phyloP scores from a whole-genome alignment of 2,888 invertebrate species.

The Campaea margaritaria region DNA sequence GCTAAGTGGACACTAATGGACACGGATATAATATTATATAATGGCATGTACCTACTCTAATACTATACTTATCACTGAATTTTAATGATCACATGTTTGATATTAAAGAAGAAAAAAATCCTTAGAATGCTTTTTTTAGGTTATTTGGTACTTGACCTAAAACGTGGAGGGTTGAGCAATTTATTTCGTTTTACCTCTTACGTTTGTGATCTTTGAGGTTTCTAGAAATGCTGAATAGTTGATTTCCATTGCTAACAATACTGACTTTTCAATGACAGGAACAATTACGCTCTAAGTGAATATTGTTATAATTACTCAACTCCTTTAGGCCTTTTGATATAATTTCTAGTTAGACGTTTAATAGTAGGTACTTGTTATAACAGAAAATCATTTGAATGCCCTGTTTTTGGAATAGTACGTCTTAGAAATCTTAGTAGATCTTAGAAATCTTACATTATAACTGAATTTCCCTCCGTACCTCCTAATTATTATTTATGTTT shows the following conservation, averaged over 20 bases:
- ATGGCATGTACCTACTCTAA: too few species aligned
- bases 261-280: slow-evolving; percentile 4
- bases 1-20: too few species aligned
- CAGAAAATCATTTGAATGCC: too few species aligned
- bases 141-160: slow-evolving; percentile 1
- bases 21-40: too few species aligned
- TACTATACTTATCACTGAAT: too few species aligned
- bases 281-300: not conserved
- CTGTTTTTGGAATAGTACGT: too few species aligned
- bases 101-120: too few species aligned
- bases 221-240: slow-evolving; percentile 8
- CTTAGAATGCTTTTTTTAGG: not conserved
- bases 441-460: too few species aligned
- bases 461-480: too few species aligned
- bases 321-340: not conserved
- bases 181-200: slow-evolving; percentile 6
- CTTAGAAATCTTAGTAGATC: too few species aligned
- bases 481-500: too few species aligned
- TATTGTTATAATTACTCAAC: not conserved
- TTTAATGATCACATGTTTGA: too few species aligned
- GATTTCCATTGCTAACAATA: slow-evolving; percentile 7
- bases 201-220: slow-evolving; percentile 14
- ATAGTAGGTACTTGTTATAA: not conserved
- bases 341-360: not conserved
- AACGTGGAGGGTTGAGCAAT: not conserved